These are phyloP conservation scores for Trachelus stipa DNA, from an alignment of 2,888 invertebrate species.

Conservation along the genomic window DNA sequence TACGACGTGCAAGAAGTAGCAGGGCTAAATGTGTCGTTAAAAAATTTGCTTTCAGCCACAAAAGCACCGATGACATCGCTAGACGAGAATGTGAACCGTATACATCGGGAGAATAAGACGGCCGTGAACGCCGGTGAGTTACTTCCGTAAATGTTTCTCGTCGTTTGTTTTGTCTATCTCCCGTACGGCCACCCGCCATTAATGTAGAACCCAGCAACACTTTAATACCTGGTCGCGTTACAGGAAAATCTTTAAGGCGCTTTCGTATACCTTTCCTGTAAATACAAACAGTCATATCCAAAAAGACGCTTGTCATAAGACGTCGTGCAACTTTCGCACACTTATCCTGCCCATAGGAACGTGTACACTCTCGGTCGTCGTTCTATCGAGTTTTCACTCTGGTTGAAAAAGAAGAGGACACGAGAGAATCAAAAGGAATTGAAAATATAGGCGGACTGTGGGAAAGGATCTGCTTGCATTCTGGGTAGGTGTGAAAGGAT, in stretches of 20 bases:
- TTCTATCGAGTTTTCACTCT: background rate
- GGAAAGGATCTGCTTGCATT: background rate
- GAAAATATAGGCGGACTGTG: background rate
- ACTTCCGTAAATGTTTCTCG: background rate
- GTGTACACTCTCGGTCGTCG: background rate
- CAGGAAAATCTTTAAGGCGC: background rate
- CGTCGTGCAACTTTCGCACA: background rate
- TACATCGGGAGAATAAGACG: constrained; percentile 43
- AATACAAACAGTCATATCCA: background rate
- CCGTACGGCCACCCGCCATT: background rate
- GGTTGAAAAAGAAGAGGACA: background rate
- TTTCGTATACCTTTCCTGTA: background rate
- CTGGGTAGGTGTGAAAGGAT: background rate
- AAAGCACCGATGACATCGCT: constrained; percentile 61
- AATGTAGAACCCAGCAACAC: background rate
- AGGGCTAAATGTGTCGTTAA: constrained; percentile 11
- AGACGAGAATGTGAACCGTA: constrained; percentile 62
- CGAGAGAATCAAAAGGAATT: background rate
- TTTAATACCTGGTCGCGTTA: background rate
- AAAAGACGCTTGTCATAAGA: background rate
- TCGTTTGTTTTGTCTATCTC: background rate
- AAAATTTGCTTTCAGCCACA: constrained; percentile 48
- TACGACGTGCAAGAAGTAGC: background rate
- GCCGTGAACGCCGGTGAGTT: constrained; percentile 49
- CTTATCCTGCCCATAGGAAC: background rate